Evolutionary conservation across 2,113 vertebrate species (phyloP), one percentile per base, ranked within the genome.

Genomic region (Vimba vimba): DNA sequence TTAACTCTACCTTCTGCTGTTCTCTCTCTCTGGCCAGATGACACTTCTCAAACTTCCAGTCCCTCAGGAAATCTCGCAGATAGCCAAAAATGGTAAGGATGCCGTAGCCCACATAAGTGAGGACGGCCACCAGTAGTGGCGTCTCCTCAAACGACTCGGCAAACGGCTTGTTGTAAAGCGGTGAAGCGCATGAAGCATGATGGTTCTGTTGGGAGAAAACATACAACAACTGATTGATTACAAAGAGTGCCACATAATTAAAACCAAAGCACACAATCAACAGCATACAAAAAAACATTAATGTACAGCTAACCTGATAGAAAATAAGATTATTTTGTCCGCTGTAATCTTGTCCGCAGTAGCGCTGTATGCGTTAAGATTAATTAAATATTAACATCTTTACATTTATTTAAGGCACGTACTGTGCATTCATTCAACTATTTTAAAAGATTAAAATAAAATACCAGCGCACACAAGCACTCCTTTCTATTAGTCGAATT

Each of bases 11-110:
- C 96, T 96, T 97, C 91, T 99, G 98, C 85, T 98, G 96, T 55
- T 96, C 96, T 91, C 97, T 95, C 90, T 99, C 98, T 19, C 95
- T 96, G 85, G 97, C 97, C 91, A 97, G 94, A 77, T 97, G 95
- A 91, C 97, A 98, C 86, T 97, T 98, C 91, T 99, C 97, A 62
- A 99, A 96, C 93, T 96, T 97, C 97, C 97, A 98, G 27, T 97
- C 92, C 55, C 98, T 95, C 86, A 99, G 93, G 93, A 99, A 99
- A 92, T 99, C 98, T 82, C 98, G 94, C 90, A 99, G 95, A 91
- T 99, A 99, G 17, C 98, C 98, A 52, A 99, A 99, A 88, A 99
- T 93, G 66, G 98, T 99, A 86, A 99, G 97, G 78, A 99, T 97
- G 71, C 98, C 97, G 0, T 99, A 99, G 21, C 98, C 97, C 93